Base-by-base conservation (phyloP, 1,140 invertebrate species). In the Drosophila kikkawai region DNA sequence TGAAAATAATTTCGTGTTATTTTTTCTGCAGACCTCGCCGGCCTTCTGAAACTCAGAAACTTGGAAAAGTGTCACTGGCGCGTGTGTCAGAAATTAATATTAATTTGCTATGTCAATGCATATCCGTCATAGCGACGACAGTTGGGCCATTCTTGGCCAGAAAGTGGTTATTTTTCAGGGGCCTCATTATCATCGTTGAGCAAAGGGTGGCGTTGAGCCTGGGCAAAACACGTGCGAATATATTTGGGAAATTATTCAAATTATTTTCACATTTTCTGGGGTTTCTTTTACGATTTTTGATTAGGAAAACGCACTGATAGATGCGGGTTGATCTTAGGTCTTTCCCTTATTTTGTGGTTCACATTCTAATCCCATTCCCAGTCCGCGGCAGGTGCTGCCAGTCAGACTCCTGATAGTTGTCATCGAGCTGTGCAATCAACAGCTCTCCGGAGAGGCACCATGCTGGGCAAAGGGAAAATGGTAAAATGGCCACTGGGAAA, bases 71-170 rank as follows among this genome's bases (percentile, higher is more conserved):
- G 88, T 91, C 88, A 82, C 50, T 58, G 79, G 65, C 79, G 87
- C 91, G 91, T 92, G 91, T 91, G 84, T 81, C 87, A 86, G 80
- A 92, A 92, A 92, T 92, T 92, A 92, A 92, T 92, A 92, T 91
- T 92, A 92, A 92, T 92, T 92, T 91, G 84, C 82, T 85, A 63
- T 91, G 91, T 92, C 86, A 92, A 85, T 86, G 88, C 81, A 90
- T 78, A 78, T 90, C 82, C 85, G 85, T 90, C 85, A 90, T 85
- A 76, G 75, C 70, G 66, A 73, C 73, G 67, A 75, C 74, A 88
- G 78, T 75, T 87, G 79, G 79, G 4, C 44, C 70, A 65, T 29
- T 17, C 50, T 39, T 53, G 74, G 58, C 68, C 39, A 44, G 68
- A 84, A 67, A 85, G 85, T 88, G 84, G 78, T 90, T 90, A 90